Percentiles rank a stretch among this genome's conserved stretches.
phyloP scores from a whole-genome alignment of 2,797 vertebrate genomes.

The Philypnodon macrostomus region DNA sequence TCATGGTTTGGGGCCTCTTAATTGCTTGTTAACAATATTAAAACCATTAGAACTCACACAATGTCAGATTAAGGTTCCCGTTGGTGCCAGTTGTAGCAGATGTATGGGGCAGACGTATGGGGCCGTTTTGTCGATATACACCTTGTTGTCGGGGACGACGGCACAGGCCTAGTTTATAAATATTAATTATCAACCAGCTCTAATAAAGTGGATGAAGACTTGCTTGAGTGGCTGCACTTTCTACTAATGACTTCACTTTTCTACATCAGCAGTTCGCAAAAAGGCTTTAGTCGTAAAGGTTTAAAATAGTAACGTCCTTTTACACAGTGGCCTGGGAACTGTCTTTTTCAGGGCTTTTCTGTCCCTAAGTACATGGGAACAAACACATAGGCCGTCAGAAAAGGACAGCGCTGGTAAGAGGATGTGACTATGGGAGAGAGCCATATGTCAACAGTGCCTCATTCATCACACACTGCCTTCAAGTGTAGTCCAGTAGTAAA shows the following conservation, averaged over 20 bases:
- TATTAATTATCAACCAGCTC: conserved; percentile 13
- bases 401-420: conserved; percentile 20
- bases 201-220: conserved; percentile 8
- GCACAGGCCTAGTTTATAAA: too few relatives aligned
- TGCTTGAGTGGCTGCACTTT: conserved; percentile 2
- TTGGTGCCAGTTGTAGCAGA: too few relatives aligned
- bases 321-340: conserved; percentile 11
- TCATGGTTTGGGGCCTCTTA: too few relatives aligned
- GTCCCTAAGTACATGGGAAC: conserved; percentile 29
- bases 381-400: conserved; percentile 22
- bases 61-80: too few relatives aligned
- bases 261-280: conserved; percentile 2
- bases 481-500: too few relatives aligned
- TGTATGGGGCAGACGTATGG: too few relatives aligned
- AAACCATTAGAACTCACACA: too few relatives aligned
- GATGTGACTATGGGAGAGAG: conserved; percentile 10
- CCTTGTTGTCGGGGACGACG: too few relatives aligned
- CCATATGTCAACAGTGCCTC: conserved; percentile 20
- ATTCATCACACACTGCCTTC: too few relatives aligned
- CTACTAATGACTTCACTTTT: conserved; percentile 1
- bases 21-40: too few relatives aligned
- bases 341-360: conserved; percentile 18
- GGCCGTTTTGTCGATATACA: too few relatives aligned
- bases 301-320: conserved; percentile 6
- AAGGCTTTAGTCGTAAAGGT: too few relatives aligned